Conservation (phyloP, 2,797 vertebrate species). For the Gallinago nigripennis region DNA sequence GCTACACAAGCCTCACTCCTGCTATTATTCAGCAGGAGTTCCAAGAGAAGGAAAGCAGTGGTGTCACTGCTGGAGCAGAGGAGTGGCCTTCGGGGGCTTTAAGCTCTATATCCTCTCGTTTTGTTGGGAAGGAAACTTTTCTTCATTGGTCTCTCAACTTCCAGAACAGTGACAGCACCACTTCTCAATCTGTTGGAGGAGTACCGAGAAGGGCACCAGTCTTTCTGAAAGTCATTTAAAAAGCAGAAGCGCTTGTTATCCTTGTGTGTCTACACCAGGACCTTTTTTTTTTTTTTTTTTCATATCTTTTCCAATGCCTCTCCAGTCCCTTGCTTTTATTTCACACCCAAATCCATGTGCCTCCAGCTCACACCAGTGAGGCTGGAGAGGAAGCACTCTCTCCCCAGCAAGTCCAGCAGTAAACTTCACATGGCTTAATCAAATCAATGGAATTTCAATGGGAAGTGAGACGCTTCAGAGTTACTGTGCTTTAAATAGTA, state of each 20-base stretch:
- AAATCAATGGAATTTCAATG: not conserved
- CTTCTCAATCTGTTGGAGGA: not conserved
- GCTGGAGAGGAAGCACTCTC: not conserved
- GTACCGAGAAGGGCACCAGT: not conserved
- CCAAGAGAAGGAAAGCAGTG: not conserved
- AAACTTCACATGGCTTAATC: not conserved
- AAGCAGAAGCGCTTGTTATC: not conserved
- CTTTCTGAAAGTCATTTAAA: not conserved
- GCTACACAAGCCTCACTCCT: not conserved
- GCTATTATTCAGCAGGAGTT: not conserved
- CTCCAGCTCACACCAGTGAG: not conserved
- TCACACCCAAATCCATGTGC: not conserved
- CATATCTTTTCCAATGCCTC: not conserved
- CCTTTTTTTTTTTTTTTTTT: not conserved
- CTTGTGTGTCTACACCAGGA: not conserved
- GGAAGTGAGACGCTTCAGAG: not conserved
- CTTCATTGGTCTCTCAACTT: not conserved
- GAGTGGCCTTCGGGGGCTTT: not conserved
- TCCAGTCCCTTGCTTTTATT: not conserved
- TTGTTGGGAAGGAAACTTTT: not conserved
- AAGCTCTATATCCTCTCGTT: not conserved
- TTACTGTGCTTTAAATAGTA: not conserved
- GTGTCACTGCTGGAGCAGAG: not conserved
- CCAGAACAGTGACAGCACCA: not conserved
- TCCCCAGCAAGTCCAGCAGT: not conserved